Evolutionary conservation across 2,113 vertebrate species (phyloP).

Genomic region (Lycaon pictus): DNA sequence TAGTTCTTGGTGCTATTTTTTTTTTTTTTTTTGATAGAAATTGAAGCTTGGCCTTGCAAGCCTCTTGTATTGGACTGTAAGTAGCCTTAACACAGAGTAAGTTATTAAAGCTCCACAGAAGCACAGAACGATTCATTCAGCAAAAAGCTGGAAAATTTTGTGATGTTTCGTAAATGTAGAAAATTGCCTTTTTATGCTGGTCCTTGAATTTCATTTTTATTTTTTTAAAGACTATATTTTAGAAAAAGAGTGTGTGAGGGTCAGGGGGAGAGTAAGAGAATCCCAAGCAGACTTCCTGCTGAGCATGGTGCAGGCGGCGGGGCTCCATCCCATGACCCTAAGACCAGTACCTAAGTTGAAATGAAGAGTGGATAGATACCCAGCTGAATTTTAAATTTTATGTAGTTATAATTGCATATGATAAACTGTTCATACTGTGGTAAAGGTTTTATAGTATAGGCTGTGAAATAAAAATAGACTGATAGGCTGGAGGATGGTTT

Average conservation of each 20-base stretch:
- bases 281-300: not conserved
- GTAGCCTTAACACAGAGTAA: not conserved
- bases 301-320: not conserved
- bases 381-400: constrained; percentile 33
- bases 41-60: constrained; percentile 38
- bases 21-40: not conserved
- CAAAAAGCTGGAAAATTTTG: not conserved
- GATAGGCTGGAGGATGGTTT: not conserved
- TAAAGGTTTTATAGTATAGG: not conserved
- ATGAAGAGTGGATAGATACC: not conserved
- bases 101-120: not conserved
- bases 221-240: not conserved
- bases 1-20: not conserved
- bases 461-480: constrained; percentile 23
- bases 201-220: not conserved
- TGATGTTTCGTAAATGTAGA: not conserved
- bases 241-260: not conserved
- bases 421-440: not conserved
- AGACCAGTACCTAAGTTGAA: not conserved
- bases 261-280: not conserved
- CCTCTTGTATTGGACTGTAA: not conserved
- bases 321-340: not conserved
- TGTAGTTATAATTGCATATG: not conserved
- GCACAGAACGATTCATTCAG: not conserved
- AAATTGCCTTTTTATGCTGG: not conserved